Percentiles rank a stretch among this genome's conserved stretches.
These are phyloP conservation scores for Xyrichtys novacula DNA, from an alignment of 2,797 vertebrate genomes.

Conservation along the genomic window DNA sequence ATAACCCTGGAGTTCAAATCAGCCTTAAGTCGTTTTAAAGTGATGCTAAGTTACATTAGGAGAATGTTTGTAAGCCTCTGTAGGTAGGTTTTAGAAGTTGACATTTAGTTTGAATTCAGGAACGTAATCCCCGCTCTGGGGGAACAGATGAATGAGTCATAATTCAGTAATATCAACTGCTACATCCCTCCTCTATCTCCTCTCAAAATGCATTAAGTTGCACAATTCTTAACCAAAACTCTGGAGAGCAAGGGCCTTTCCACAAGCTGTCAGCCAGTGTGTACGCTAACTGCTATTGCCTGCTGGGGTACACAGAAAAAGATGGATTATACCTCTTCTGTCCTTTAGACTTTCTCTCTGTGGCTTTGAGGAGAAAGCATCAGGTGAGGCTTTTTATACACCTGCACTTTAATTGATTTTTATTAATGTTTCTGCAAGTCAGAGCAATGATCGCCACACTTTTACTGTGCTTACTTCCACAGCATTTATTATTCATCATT, in stretches of 20 bases:
- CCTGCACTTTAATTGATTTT: conserved; percentile 17
- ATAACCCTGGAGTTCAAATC: conserved; percentile 27
- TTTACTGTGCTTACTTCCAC: conserved; percentile 21
- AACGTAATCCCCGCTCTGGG: conserved; percentile 36
- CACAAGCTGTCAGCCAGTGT: conserved; percentile 44
- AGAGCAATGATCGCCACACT: conserved; percentile 23
- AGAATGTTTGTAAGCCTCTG: conserved; percentile 34
- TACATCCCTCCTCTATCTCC: conserved; percentile 17
- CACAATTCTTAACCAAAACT: conserved; percentile 26
- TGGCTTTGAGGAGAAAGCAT: conserved; percentile 7
- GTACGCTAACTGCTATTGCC: conserved; percentile 16
- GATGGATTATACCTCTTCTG: conserved; percentile 13
- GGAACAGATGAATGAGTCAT: conserved; percentile 44
- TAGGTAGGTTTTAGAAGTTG: conserved; percentile 43
- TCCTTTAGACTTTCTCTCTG: conserved; percentile 26
- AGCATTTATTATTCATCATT: conserved; percentile 62
- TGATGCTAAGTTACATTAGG: conserved; percentile 48
- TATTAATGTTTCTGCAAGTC: conserved; percentile 24
- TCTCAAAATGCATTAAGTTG: conserved; percentile 26
- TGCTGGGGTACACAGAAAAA: background rate
- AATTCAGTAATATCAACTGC: conserved; percentile 42
- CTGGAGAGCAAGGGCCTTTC: conserved; percentile 29
- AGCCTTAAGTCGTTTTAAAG: conserved; percentile 19
- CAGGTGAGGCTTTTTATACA: conserved; percentile 21
- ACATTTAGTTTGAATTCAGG: conserved; percentile 49